Conservation (phyloP, 2,888 invertebrate genomes). For the Anoplius nigerrimus region DNA sequence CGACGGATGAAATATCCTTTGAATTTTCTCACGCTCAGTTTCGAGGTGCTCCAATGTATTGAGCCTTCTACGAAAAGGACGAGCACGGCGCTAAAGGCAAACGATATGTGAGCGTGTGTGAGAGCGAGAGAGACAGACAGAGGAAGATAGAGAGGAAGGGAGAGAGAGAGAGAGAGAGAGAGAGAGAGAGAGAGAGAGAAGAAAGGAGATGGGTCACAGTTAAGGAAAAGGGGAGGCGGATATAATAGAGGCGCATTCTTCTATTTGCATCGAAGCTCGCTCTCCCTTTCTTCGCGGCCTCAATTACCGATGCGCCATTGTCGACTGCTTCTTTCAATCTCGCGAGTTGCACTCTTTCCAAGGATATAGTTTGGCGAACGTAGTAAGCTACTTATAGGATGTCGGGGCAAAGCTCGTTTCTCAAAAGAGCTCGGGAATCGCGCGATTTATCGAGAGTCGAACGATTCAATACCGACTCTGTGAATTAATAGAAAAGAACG, state of each 20-base stretch:
- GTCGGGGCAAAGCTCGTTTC: slow-evolving; percentile 3
- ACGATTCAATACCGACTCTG: neutral
- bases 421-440: slow-evolving; percentile 2
- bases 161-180: neutral
- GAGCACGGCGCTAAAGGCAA: neutral
- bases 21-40: slow-evolving; percentile 2
- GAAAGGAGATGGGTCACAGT: neutral
- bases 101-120: neutral
- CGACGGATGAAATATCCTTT: neutral
- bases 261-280: slow-evolving; percentile 30
- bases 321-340: slow-evolving; percentile 31
- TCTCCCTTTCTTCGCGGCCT: slow-evolving; percentile 31
- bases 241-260: slow-evolving; percentile 20
- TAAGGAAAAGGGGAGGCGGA: slow-evolving; percentile 8
- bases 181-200: neutral
- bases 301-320: slow-evolving; percentile 43
- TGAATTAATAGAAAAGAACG: too few species aligned
- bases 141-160: neutral
- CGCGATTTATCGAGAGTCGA: neutral
- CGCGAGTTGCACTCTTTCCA: slow-evolving; percentile 13
- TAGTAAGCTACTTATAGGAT: slow-evolving; percentile 34
- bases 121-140: neutral
- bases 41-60: slow-evolving; percentile 8
- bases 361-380: slow-evolving; percentile 20
- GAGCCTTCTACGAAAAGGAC: neutral